Evolutionary conservation across 1,140 invertebrate species (phyloP), one percentile per base, ranked within the genome.

Genomic region (Tenebrio molitor): DNA sequence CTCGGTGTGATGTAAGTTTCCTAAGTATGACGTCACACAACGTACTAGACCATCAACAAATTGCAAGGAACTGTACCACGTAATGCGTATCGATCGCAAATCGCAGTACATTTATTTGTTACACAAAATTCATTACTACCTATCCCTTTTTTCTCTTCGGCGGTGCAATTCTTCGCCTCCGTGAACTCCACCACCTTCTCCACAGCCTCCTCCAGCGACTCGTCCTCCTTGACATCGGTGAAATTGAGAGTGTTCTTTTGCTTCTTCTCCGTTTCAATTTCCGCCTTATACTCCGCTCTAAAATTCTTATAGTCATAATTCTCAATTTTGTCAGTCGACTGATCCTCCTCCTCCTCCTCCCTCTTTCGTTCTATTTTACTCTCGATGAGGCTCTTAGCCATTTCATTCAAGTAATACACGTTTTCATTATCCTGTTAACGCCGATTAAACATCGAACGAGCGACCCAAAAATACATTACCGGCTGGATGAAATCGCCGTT

Each of bases 261-360:
- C 5, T 69, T 73, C 71, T 74, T 46, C 29, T 68, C 76, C 19
- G 66, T 67, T 44, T 75, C 58, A n/a, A 80, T 21, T 15, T 77
- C 69, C 8, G 74, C 46, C 16, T 82, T 58, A 65, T 81, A 83
- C 29, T 81, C 76, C 10, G 64, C 41, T 53, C 81, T 79, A 41
- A 83, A 73, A 16, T 66, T 23, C 5, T 71, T 72, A 50, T 82
- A 82, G 74, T 83, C 74, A 71, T 82, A 82, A 76, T 81, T 73
- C 41, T 46, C 34, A 15, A 69, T 39, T 17, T 70, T 65, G 15
- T 53, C 44, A n/a, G 5, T 12, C n/a, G 2, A 5, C n/a, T 39
- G 36, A 7, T 70, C 72, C 36, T 71, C 41, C 10, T 70, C 72
- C 41, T 71, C 41, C 0, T 19, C 67, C 25, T 71, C 63, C 33